Conservation (phyloP, 2,113 vertebrate species). For the Tachysurus fulvidraco region DNA sequence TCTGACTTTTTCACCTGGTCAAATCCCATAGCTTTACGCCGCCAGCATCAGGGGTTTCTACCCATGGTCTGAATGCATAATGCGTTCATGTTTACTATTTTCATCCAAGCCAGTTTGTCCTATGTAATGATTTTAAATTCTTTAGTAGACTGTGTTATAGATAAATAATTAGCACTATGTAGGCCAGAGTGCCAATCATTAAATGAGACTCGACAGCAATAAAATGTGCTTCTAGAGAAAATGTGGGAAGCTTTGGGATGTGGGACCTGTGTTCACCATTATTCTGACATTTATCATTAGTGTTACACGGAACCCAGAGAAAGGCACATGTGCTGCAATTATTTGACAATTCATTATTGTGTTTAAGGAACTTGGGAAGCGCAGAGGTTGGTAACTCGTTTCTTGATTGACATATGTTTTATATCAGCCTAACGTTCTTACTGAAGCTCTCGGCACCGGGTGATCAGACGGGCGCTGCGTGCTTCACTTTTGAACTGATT, state of each 20-base stretch:
- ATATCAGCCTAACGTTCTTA: conserved; percentile 60
- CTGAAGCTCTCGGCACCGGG: conserved; percentile 54
- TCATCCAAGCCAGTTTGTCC: neutral
- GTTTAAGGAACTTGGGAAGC: conserved; percentile 26
- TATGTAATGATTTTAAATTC: neutral
- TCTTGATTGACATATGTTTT: conserved; percentile 67
- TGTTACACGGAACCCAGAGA: conserved; percentile 6
- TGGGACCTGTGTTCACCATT: conserved; percentile 34
- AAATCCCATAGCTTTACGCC: conserved; percentile 68
- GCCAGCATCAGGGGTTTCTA: conserved; percentile 29
- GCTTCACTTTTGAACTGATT: conserved; percentile 58
- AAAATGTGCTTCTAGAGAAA: conserved; percentile 12
- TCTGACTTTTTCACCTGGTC: conserved; percentile 71
- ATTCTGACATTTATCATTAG: conserved; percentile 37
- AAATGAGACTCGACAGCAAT: conserved; percentile 26
- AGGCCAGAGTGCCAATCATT: neutral
- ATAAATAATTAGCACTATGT: neutral
- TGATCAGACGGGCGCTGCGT: conserved; percentile 13
- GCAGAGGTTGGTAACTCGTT: conserved; percentile 1
- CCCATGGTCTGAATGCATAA: conserved; percentile 57
- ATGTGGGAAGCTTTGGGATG: neutral
- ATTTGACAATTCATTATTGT: conserved; percentile 41
- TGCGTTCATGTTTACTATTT: conserved; percentile 1
- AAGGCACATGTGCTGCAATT: conserved; percentile 41
- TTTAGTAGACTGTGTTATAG: conserved; percentile 7